phyloP scores from a whole-genome alignment of 2,797 vertebrate genomes.

The Catamblyrhynchus diadema region DNA sequence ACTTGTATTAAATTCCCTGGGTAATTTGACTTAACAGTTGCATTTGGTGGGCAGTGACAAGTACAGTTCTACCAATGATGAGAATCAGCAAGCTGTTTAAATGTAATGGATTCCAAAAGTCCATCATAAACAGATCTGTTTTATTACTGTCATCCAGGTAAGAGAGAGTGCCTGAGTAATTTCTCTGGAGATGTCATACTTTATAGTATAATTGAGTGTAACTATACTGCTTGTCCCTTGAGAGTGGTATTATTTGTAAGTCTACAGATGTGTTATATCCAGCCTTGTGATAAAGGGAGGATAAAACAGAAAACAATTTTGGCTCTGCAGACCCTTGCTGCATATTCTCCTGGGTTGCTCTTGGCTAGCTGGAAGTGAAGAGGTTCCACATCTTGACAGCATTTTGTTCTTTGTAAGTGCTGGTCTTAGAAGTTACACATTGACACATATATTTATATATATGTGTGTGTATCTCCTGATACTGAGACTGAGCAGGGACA shows the following conservation, averaged over 20 bases:
- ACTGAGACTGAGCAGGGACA: neutral
- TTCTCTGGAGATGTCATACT: slow-evolving; percentile 66
- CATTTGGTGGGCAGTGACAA: slow-evolving; percentile 30
- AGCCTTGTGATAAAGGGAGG: neutral
- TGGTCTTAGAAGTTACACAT: neutral
- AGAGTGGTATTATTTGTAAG: slow-evolving; percentile 38
- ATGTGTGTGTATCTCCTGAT: neutral
- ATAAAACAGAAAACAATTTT: neutral
- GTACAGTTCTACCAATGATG: neutral
- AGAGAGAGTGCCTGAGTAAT: slow-evolving; percentile 50
- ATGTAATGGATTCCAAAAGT: slow-evolving; percentile 52
- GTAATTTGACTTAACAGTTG: slow-evolving; percentile 44
- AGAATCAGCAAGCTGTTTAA: slow-evolving; percentile 60
- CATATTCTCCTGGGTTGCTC: neutral
- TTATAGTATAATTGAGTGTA: slow-evolving; percentile 68
- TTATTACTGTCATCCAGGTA: slow-evolving; percentile 67
- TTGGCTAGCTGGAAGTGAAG: neutral
- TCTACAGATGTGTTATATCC: slow-evolving; percentile 48
- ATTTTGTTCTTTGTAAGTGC: neutral
- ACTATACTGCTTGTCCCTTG: slow-evolving; percentile 45
- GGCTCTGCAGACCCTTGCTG: neutral
- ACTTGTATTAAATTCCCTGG: slow-evolving; percentile 7
- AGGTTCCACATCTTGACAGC: neutral
- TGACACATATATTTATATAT: neutral
- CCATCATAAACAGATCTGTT: slow-evolving; percentile 65